phyloP scores from a whole-genome alignment of 2,797 vertebrate genomes.

The Gambelia wislizenii region DNA sequence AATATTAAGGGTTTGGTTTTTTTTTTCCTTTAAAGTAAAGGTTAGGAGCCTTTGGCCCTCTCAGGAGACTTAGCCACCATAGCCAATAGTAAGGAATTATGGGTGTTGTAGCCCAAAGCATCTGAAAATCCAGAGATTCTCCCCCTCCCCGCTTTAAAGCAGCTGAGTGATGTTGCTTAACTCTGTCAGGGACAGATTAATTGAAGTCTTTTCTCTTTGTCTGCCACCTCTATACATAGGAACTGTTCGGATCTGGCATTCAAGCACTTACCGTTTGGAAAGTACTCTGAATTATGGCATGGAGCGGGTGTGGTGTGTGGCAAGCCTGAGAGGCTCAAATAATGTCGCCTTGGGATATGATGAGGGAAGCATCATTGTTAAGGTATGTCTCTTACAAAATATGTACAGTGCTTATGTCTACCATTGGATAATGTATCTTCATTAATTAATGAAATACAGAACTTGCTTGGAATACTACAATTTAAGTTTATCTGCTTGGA shows the following conservation, averaged over 20 bases:
- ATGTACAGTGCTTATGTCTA: not conserved
- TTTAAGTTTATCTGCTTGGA: not conserved
- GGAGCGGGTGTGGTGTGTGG: slow-evolving; percentile 98
- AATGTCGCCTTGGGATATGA: slow-evolving; percentile 96
- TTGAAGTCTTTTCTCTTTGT: not conserved
- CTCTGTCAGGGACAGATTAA: not conserved
- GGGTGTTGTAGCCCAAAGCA: not conserved
- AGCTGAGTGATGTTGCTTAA: not conserved
- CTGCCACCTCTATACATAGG: slow-evolving; percentile 75
- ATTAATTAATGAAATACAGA: not conserved
- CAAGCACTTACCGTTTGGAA: slow-evolving; percentile 95
- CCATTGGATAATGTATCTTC: not conserved
- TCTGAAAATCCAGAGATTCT: not conserved
- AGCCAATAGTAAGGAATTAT: not conserved
- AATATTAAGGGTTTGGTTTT: not conserved
- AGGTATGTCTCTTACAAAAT: slow-evolving; percentile 80
- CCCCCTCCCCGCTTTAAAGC: not conserved
- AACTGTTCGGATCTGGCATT: slow-evolving; percentile 98
- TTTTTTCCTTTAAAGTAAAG: not conserved
- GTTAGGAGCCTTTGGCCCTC: not conserved
- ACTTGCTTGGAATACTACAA: not conserved
- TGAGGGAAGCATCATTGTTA: slow-evolving; percentile 98
- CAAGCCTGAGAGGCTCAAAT: slow-evolving; percentile 94
- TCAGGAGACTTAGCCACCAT: not conserved
- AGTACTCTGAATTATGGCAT: slow-evolving; percentile 98